Conservation (phyloP, 2,888 invertebrate species). For the Yponomeuta plumbellus region DNA sequence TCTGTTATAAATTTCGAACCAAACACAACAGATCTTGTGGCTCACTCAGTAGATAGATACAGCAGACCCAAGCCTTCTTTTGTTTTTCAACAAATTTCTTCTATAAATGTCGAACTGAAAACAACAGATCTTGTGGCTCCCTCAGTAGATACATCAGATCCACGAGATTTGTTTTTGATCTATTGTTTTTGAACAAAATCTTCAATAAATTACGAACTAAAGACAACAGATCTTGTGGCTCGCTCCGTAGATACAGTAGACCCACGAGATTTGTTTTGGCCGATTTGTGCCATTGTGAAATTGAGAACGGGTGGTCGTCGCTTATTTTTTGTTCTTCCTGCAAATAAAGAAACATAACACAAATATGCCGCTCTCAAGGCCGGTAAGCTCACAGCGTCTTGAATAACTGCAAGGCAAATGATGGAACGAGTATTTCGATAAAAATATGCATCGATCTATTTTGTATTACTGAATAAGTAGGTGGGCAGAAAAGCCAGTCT, state of each 20-base stretch:
- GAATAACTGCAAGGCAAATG: background rate
- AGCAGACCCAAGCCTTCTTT: too few relatives aligned
- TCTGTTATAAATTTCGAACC: too few relatives aligned
- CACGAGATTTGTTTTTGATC: background rate
- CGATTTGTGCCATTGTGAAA: background rate
- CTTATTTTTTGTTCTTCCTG: background rate
- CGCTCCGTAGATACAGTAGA: background rate
- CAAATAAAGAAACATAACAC: background rate
- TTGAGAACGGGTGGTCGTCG: background rate
- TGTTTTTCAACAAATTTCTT: too few relatives aligned
- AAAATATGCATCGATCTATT: background rate
- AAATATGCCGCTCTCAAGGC: background rate
- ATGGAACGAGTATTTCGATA: background rate
- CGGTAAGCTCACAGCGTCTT: background rate
- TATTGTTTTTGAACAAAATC: too few relatives aligned
- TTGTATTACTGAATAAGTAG: background rate
- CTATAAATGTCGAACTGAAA: too few relatives aligned
- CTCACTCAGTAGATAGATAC: too few relatives aligned
- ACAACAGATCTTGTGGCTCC: too few relatives aligned
- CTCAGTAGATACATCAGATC: background rate
- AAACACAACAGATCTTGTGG: too few relatives aligned
- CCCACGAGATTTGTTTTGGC: background rate
- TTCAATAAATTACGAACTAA: too few relatives aligned
- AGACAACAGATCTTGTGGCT: too few relatives aligned
- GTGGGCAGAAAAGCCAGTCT: too few relatives aligned